Evolutionary conservation across 2,888 invertebrate genomes (phyloP).

Genomic region (Philopedon plagiatum): DNA sequence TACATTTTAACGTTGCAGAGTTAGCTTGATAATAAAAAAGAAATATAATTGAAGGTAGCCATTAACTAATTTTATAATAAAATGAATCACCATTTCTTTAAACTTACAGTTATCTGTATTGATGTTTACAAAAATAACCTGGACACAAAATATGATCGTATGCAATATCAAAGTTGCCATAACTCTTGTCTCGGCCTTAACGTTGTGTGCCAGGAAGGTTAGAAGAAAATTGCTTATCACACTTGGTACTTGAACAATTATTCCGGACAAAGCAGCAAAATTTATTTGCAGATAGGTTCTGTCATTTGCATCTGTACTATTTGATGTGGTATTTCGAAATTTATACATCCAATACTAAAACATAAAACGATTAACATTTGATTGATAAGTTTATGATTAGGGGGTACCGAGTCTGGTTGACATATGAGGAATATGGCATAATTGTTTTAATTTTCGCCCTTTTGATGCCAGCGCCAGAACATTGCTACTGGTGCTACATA

Average conservation of each 20-base stretch:
- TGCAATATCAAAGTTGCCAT: constrained; percentile 43
- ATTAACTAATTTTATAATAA: too few relatives aligned
- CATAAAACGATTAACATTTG: background rate
- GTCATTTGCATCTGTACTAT: constrained; percentile 48
- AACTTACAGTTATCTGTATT: constrained; percentile 53
- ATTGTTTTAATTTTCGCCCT: too few relatives aligned
- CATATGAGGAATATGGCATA: too few relatives aligned
- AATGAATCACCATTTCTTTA: too few relatives aligned
- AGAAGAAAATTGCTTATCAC: constrained; percentile 51
- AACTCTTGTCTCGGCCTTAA: constrained; percentile 48
- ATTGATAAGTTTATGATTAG: background rate
- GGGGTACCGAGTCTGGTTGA: too few relatives aligned
- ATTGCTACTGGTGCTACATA: too few relatives aligned
- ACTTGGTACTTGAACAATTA: constrained; percentile 47
- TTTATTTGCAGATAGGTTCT: constrained; percentile 51
- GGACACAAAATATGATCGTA: constrained; percentile 43
- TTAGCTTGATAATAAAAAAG: too few relatives aligned
- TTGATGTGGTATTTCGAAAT: constrained; percentile 47
- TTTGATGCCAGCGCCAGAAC: too few relatives aligned
- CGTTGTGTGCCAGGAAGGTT: constrained; percentile 50
- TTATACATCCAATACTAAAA: constrained; percentile 57
- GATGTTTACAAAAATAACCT: constrained; percentile 48
- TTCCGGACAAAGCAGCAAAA: constrained; percentile 50
- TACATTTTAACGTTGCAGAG: too few relatives aligned
- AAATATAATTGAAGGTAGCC: too few relatives aligned